Evolutionary conservation across 2,888 invertebrate genomes (phyloP).

Genomic region (Tyria jacobaeae): DNA sequence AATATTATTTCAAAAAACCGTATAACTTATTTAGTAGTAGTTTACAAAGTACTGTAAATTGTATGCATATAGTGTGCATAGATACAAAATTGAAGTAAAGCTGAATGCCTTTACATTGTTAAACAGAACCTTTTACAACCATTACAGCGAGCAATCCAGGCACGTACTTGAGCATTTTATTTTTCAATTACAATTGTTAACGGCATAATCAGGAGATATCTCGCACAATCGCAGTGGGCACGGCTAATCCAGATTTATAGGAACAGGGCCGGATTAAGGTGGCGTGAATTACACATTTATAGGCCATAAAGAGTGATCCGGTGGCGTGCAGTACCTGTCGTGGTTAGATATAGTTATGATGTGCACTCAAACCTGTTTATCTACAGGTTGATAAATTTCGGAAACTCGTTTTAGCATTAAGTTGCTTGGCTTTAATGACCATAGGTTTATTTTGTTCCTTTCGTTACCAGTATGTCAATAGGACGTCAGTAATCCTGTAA

Average conservation of each 20-base stretch:
- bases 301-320: slow-evolving; percentile 86
- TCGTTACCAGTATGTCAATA: too few species aligned
- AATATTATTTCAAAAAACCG: too few species aligned
- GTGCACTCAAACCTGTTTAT: slow-evolving; percentile 61
- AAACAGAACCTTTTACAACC: slow-evolving; percentile 36
- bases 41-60: not conserved
- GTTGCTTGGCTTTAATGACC: not conserved
- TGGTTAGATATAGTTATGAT: slow-evolving; percentile 78
- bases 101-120: slow-evolving; percentile 27
- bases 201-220: slow-evolving; percentile 82
- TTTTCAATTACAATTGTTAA: slow-evolving; percentile 86
- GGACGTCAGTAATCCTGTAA: too few species aligned
- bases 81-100: not conserved
- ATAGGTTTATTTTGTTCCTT: not conserved
- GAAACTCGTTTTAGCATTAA: not conserved
- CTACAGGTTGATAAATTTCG: slow-evolving; percentile 53
- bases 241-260: slow-evolving; percentile 85
- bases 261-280: slow-evolving; percentile 84
- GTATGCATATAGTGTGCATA: not conserved
- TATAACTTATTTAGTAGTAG: not conserved
- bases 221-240: slow-evolving; percentile 78
- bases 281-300: slow-evolving; percentile 86
- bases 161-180: slow-evolving; percentile 67
- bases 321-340: slow-evolving; percentile 81
- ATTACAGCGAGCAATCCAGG: slow-evolving; percentile 40